Conservation (phyloP, 2,113 vertebrate species). For the Pollimyrus isidori region DNA sequence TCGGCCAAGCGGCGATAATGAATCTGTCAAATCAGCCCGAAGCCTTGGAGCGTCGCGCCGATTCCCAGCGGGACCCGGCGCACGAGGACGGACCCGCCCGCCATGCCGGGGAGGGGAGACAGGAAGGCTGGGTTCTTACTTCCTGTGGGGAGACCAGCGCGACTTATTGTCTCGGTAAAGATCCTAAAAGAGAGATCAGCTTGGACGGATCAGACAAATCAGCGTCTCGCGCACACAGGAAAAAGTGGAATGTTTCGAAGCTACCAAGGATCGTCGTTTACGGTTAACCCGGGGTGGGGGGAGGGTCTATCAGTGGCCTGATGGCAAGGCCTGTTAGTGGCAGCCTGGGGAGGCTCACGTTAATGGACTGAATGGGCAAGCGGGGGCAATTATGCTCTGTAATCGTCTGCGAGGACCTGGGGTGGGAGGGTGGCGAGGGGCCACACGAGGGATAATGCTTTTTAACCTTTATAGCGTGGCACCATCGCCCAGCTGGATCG, state of each 20-base stretch:
- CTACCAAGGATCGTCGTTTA: constrained; percentile 11
- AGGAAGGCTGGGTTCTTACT: not conserved
- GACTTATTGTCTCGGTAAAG: not conserved
- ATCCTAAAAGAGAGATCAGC: not conserved
- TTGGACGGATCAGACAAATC: not conserved
- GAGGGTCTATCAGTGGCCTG: not conserved
- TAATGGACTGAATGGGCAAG: constrained; percentile 12
- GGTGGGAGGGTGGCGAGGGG: not conserved
- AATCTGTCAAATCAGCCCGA: constrained; percentile 36
- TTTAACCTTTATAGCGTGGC: constrained; percentile 63
- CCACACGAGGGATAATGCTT: not conserved
- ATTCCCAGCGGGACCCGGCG: not conserved
- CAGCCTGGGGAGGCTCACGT: constrained; percentile 9
- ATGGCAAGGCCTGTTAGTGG: constrained; percentile 12
- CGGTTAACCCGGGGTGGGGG: constrained; percentile 9
- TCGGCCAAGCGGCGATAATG: constrained; percentile 45
- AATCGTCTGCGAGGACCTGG: constrained; percentile 22
- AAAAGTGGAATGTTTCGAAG: not conserved
- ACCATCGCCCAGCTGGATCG: constrained; percentile 49
- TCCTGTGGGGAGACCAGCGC: not conserved
- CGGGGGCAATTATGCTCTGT: constrained; percentile 21
- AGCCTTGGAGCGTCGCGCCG: too few species aligned
- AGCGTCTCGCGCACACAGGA: not conserved
- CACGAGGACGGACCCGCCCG: not conserved
- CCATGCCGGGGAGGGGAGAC: not conserved